Conservation (phyloP, 2,888 invertebrate species). For the Azorinus chamasolen region DNA sequence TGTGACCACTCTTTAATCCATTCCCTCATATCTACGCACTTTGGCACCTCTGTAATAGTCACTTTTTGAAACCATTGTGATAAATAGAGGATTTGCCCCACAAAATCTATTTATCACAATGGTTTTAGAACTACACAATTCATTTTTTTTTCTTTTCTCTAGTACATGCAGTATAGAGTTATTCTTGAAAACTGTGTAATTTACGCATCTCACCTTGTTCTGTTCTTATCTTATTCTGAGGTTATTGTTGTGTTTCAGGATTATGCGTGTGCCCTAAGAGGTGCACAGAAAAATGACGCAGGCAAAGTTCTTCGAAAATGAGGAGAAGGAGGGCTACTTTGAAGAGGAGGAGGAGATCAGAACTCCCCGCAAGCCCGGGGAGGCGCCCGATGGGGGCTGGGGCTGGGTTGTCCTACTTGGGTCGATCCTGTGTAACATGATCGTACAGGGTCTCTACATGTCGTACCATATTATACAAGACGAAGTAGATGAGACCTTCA, state of each 20-base stretch:
- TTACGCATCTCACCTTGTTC: no score
- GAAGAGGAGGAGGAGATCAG: slow-evolving; percentile 60
- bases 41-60: no score
- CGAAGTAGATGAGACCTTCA: slow-evolving; percentile 32
- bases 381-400: slow-evolving; percentile 83
- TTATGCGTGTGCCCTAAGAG: background rate
- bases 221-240: no score
- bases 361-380: slow-evolving; percentile 62
- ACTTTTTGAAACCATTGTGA: no score
- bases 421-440: slow-evolving; percentile 75
- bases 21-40: no score
- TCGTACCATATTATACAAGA: slow-evolving; percentile 17
- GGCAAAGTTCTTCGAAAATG: slow-evolving; percentile 53
- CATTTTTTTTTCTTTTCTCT: no score
- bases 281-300: slow-evolving; percentile 19
- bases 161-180: no score
- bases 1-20: no score
- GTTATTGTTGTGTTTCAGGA: background rate
- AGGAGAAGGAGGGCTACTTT: slow-evolving; percentile 62
- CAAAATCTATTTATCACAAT: no score
- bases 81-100: no score
- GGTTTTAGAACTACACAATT: no score
- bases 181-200: no score
- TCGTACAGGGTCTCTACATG: slow-evolving; percentile 44
- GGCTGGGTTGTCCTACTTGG: slow-evolving; percentile 84